Evolutionary conservation across 2,113 vertebrate genomes (phyloP), one percentile per base, ranked within the genome.

Genomic region (Aegotheles bennettii): DNA sequence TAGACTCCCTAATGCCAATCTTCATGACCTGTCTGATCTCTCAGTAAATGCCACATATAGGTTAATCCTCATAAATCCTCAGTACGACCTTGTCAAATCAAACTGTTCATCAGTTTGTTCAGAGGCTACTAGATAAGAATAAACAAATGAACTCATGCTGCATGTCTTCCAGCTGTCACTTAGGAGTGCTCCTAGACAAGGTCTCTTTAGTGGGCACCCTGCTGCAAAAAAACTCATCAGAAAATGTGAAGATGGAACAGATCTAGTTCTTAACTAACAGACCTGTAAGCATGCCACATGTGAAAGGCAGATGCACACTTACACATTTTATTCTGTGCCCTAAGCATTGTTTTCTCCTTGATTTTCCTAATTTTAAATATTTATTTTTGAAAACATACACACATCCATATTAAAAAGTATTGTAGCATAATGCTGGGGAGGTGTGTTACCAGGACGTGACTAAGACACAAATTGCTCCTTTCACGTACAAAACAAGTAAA

Each of bases 51-150:
- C 97, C 97, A 98, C 92, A 90, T 96, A 96, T 96, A 98, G 98
- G 98, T 98, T 99, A 99, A 98, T 98, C 97, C 96, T 92, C 93
- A 95, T 97, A 98, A 98, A 98, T 98, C 97, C 98, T 97, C 91
- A 28, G 13, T 47, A 79, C 13, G 53, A 94, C 94, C 95, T 86
- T 93, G 95, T 94, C 95, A 95, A 94, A 95, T 95, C 90, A 95
- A 92, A 93, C 73, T 94, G 71, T 94, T 96, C 67, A 89, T 91
- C 96, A 86, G 90, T 77, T 94, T 84, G 77, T 95, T 94, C 23
- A 0, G 86, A 77, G 92, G 84, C 85, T 86, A 42, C 82, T 26
- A 54, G 74, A 67, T 29, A 77, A 90, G 90, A 94, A 95, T 93
- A 84, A 96, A 92, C 91, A 94, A 96, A 95, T 93, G 87, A 93